These are phyloP conservation scores for Lithosia quadra DNA, from an alignment of 2,888 invertebrate species.

Conservation along the genomic window DNA sequence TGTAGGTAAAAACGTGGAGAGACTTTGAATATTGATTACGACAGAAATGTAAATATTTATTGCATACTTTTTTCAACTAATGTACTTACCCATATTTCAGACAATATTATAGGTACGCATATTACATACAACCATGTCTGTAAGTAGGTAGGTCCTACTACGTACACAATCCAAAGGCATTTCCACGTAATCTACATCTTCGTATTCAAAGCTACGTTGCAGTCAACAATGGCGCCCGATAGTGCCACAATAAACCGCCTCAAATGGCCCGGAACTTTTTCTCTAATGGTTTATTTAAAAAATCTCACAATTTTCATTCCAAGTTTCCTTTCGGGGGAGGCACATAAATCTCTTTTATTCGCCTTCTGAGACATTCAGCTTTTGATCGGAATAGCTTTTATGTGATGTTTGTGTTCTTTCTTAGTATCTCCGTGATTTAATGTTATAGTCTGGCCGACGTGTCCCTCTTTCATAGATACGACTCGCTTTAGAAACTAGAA, in stretches of 20 bases:
- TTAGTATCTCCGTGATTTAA: constrained; percentile 78
- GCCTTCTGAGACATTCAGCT: constrained; percentile 78
- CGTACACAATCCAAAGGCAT: constrained; percentile 18
- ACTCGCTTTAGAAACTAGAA: constrained; percentile 55
- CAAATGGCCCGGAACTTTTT: constrained; percentile 85
- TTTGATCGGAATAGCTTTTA: constrained; percentile 84
- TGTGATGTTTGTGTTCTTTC: constrained; percentile 81
- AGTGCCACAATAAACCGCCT: constrained; percentile 83
- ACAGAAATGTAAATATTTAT: background rate
- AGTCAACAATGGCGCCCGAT: constrained; percentile 80
- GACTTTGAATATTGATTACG: background rate
- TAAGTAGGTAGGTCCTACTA: background rate
- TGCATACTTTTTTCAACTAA: no score
- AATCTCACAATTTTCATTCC: constrained; percentile 84
- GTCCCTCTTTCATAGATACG: constrained; percentile 62
- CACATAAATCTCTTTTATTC: constrained; percentile 83
- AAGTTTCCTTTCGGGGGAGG: constrained; percentile 75
- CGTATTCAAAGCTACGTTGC: constrained; percentile 63
- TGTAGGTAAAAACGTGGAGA: background rate
- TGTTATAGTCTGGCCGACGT: constrained; percentile 73
- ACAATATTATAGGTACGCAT: background rate
- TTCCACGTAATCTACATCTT: constrained; percentile 45
- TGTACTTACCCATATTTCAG: no score
- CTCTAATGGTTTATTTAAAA: constrained; percentile 86
- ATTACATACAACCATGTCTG: background rate